These are phyloP conservation scores for Rhaphigaster nebulosa DNA, from an alignment of 2,888 invertebrate genomes.

Conservation along the genomic window DNA sequence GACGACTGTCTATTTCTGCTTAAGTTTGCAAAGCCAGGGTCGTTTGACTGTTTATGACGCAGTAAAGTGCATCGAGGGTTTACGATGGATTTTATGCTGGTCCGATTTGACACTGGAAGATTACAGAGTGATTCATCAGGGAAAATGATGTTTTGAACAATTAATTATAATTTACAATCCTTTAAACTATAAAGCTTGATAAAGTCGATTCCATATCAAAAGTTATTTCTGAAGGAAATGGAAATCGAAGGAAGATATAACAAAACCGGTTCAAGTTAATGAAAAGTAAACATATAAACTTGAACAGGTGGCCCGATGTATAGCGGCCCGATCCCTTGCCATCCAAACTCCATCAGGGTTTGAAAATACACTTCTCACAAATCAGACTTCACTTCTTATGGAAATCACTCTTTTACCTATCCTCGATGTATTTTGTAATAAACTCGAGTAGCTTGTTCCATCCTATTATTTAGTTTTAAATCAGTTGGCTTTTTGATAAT, in stretches of 20 bases:
- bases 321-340: background rate
- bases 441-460: background rate
- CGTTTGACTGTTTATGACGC: background rate
- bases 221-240: background rate
- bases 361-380: background rate
- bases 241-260: background rate
- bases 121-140: background rate
- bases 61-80: background rate
- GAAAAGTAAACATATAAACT: slow-evolving; percentile 3
- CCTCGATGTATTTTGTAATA: background rate
- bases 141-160: background rate
- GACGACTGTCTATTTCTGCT: background rate
- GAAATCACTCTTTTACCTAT: background rate
- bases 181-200: background rate
- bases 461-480: background rate
- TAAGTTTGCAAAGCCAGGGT: background rate
- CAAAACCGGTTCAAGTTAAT: background rate
- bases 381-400: background rate
- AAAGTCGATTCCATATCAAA: background rate
- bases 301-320: background rate
- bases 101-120: background rate
- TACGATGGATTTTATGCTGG: background rate
- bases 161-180: background rate
- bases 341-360: background rate
- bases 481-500: too few species aligned